Base-by-base conservation (phyloP, 2,797 vertebrate species). In the Micromesistius poutassou region DNA sequence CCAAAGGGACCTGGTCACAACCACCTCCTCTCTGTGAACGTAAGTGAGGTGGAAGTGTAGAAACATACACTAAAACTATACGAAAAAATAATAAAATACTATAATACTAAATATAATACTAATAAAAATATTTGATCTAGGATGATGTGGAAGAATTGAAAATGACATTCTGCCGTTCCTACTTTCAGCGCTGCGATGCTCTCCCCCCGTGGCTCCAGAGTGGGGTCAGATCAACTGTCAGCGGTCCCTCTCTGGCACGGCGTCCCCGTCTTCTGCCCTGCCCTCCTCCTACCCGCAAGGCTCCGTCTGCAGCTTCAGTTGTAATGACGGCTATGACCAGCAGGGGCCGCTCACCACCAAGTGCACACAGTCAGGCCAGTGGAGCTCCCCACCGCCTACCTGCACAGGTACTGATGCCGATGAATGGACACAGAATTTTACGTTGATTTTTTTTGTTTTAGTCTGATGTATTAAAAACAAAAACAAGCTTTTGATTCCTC, bases 251-350 rank as follows among this genome's bases (percentile, higher is more conserved):
- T 22, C 74, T 7, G 40, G 2, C 12, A 42, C 40, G 40, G 40
- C 40, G 13, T 40, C 71, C 35, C 31, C 12, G 46, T 82, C 84
- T 12, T 0, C 73, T 22, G 19, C 0, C 10, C 0, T 22, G 79
- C 1, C 55, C 30, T 22, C 46, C 46, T 55, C 25, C 1, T 35
- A 81, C 42, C 77, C 79, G 0, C 30, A 71, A 70, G 83, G 85
- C 6, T 74, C 74, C 12, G 25, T 82, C 72, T 92, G 91, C 73
- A 77, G 5, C 28, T 89, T 89, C 70, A 82, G 72, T 74, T 92
- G 91, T 78, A 81, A 88, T 12, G 81, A 86, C 74, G 89, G 90
- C 62, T 16, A 85, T 30, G 85, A 89, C 71, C 87, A 88, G 30
- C 78, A 88, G 62, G 91, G 89, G 71, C 72, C 73, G 13, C 33